These are phyloP conservation scores for Carpatolechia fugitivella DNA, from an alignment of 2,888 invertebrate species.

Conservation along the genomic window DNA sequence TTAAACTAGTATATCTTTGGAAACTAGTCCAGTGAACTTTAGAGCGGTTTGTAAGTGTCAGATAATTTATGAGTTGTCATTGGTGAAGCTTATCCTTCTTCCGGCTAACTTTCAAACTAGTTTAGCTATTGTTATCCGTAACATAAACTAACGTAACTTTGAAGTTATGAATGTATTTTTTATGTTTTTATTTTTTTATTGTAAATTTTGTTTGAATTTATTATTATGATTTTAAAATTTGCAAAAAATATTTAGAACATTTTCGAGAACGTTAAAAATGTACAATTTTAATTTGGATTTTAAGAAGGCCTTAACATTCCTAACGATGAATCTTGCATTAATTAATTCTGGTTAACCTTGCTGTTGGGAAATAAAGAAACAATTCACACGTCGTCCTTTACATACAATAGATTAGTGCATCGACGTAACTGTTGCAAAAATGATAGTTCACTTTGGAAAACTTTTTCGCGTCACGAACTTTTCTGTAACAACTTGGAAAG, in stretches of 20 bases:
- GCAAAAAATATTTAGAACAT: not conserved
- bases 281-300: not conserved
- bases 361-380: conserved; percentile 15
- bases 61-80: not conserved
- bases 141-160: no score
- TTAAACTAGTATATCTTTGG: not conserved
- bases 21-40: conserved; percentile 4
- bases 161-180: not conserved
- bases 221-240: not conserved
- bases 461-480: not conserved
- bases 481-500: not conserved
- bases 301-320: conserved; percentile 12
- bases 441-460: conserved; percentile 1
- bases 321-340: conserved; percentile 25
- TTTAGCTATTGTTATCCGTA: not conserved
- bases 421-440: conserved; percentile 6
- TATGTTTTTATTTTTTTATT: not conserved
- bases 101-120: not conserved
- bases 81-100: not conserved
- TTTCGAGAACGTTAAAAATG: not conserved
- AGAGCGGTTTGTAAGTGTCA: not conserved
- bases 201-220: no score
- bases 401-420: not conserved
- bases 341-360: conserved; percentile 29
- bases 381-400: conserved; percentile 22